Conservation (phyloP, 2,797 vertebrate species). For the Typhlichthys subterraneus region DNA sequence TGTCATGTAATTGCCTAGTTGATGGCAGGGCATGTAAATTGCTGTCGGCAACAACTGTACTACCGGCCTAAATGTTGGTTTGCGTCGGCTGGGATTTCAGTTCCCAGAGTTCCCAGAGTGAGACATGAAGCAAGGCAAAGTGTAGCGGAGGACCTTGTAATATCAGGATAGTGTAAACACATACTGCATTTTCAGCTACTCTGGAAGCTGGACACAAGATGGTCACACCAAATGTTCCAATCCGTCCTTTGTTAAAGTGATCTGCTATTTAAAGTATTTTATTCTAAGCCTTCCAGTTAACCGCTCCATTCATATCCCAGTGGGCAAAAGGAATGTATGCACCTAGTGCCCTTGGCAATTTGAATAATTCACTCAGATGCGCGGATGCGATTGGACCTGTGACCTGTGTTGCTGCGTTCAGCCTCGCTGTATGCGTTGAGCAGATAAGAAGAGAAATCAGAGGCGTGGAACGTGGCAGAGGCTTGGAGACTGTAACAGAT, state of each 20-base stretch:
- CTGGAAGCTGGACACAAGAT: too few relatives aligned
- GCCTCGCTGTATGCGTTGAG: conserved; percentile 52
- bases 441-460: conserved; percentile 69
- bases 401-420: conserved; percentile 59
- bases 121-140: too few relatives aligned
- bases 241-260: conserved; percentile 18
- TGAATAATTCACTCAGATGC: conserved; percentile 76
- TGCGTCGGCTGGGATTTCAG: too few relatives aligned
- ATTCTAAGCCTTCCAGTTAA: conserved; percentile 23
- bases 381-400: conserved; percentile 54
- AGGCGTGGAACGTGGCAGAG: conserved; percentile 55
- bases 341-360: conserved; percentile 64
- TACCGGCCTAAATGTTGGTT: too few relatives aligned
- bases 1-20: too few relatives aligned
- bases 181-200: too few relatives aligned
- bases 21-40: too few relatives aligned
- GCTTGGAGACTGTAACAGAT: conserved; percentile 36
- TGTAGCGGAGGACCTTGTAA: too few relatives aligned
- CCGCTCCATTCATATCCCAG: conserved; percentile 46
- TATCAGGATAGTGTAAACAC: too few relatives aligned
- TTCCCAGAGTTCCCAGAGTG: too few relatives aligned
- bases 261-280: conserved; percentile 27
- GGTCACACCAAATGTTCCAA: too few relatives aligned
- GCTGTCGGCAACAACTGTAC: too few relatives aligned
- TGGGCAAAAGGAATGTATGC: conserved; percentile 39